A percentile compares a stretch with the other conserved stretches of the same genome.
Conservation (phyloP, 2,797 vertebrate genomes). For the Molothrus ater region DNA sequence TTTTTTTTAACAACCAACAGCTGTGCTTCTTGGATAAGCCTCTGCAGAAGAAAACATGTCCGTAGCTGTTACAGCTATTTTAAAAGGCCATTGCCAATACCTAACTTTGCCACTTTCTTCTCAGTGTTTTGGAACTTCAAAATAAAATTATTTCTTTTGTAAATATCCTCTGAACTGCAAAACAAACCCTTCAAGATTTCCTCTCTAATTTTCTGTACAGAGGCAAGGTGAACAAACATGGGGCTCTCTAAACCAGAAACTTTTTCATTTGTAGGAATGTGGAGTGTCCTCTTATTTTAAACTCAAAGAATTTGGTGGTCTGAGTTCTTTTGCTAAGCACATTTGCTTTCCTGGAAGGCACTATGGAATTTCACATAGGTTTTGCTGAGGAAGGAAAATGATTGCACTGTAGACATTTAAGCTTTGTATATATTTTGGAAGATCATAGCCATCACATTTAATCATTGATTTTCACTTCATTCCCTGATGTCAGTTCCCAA, state of each 20-base stretch:
- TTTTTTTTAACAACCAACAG: neutral
- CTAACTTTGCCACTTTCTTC: neutral
- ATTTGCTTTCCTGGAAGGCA: neutral
- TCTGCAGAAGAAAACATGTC: neutral
- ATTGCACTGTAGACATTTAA: neutral
- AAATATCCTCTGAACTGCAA: neutral
- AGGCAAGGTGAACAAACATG: neutral
- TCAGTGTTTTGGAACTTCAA: neutral
- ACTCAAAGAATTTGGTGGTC: neutral
- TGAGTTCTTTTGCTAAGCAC: neutral
- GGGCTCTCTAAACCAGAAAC: neutral
- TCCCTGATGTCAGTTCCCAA: neutral
- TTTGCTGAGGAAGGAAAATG: neutral
- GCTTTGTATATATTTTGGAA: neutral
- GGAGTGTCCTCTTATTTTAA: neutral
- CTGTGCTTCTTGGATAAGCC: slow-evolving; percentile 55
- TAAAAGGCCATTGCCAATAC: neutral
- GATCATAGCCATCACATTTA: neutral
- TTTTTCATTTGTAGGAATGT: neutral
- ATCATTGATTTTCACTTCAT: neutral
- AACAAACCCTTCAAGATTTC: neutral
- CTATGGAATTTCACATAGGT: neutral
- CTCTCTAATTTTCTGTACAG: neutral
- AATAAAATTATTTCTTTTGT: neutral
- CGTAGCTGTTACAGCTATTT: neutral